These are phyloP conservation scores for Ambastaia sidthimunki DNA, from an alignment of 2,797 vertebrate species.

Conservation along the genomic window DNA sequence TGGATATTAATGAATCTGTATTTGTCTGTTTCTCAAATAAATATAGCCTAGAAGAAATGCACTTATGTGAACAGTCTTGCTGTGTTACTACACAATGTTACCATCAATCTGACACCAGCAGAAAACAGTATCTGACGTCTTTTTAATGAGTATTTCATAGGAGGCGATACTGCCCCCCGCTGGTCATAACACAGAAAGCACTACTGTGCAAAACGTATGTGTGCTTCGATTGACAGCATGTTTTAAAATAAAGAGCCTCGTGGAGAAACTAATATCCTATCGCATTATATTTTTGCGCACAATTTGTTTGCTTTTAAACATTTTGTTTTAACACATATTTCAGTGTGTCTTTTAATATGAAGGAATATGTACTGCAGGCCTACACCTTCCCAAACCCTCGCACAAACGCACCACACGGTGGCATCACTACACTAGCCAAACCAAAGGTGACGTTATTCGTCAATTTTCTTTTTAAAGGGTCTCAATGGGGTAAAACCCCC, in stretches of 20 bases:
- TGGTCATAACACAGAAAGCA: neutral
- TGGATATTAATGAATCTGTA: too few relatives aligned
- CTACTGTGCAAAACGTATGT: neutral
- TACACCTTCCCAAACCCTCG: neutral
- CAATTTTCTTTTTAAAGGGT: neutral
- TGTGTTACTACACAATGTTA: too few relatives aligned
- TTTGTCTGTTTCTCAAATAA: neutral
- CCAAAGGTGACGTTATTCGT: neutral
- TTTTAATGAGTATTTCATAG: neutral
- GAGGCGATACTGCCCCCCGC: constrained; percentile 4
- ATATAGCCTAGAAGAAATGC: neutral
- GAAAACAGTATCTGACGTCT: neutral
- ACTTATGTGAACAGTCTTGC: too few relatives aligned
- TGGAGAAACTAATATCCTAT: neutral
- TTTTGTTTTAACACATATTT: neutral
- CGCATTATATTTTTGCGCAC: neutral
- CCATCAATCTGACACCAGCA: neutral
- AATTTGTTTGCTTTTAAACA: neutral
- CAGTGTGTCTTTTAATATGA: neutral
- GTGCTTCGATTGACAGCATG: neutral
- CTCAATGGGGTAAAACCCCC: constrained; percentile 13
- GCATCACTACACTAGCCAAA: constrained; percentile 26
- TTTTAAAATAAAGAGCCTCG: neutral
- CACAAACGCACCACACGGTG: constrained; percentile 65
- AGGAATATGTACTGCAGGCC: too few relatives aligned